Evolutionary conservation across 1,140 invertebrate species (phyloP), one percentile per base, ranked within the genome.

Genomic region (Lordiphosa clarofinis): DNA sequence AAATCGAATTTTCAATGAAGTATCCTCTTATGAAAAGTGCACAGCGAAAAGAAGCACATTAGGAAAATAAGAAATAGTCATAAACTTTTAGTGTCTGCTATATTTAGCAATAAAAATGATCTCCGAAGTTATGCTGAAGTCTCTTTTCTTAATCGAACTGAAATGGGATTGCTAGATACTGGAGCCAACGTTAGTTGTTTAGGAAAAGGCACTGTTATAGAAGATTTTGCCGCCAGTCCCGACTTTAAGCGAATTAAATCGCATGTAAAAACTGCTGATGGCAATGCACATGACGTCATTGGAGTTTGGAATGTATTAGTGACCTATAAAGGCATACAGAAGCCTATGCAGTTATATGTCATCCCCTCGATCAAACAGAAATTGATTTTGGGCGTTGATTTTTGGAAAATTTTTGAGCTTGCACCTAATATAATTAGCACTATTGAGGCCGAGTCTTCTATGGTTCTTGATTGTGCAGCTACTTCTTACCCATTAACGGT

Each of bases 171-270:
- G n/a, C n/a, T 36, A 11, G 35, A 36, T 36, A 36, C 4, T 9
- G 35, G 35, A 36, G 35, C 35, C 6, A 42, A 13, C 9, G 39
- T 42, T 42, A 42, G 39, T 19, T 42, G 39, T 10, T 9, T 42
- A 4, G 39, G 6, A 42, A 19, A 13, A 9, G 9, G 8, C 7
- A 9, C 15, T 21, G 37, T 10, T 38, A 38, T 7, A 4, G 37
- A 38, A 3, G 12, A 38, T 5, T 12, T 38, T 3, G 37, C n/a
- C 0, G 5, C 10, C 7, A 6, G 4, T 42, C 12, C 6, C 3
- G 13, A 42, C 3, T 42, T 42, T 42, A 42, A 19, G 15, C 39
- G n/a, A n/a, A n/a, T n/a, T n/a, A n/a, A n/a, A n/a, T n/a, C n/a
- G n/a, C 15, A 42, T 13, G 39, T 42, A 9, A 42, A 19, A 8